These are phyloP conservation scores for Etia nguti DNA, from an alignment of 2,113 vertebrate species.

Conservation along the genomic window DNA sequence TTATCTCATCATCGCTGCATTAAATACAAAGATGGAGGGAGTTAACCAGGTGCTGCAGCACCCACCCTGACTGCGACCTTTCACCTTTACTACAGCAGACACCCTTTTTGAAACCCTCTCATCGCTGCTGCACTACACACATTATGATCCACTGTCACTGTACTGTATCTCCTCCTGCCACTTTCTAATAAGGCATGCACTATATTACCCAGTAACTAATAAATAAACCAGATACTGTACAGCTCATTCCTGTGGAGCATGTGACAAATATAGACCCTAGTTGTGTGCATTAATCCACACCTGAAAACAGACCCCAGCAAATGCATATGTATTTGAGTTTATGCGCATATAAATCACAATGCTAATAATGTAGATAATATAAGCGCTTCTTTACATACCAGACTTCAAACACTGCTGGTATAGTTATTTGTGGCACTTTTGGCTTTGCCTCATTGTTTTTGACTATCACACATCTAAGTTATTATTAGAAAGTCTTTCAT, in stretches of 20 bases:
- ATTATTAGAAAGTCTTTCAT: not conserved
- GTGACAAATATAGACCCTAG: not conserved
- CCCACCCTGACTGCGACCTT: slow-evolving; percentile 7
- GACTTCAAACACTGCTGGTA: not conserved
- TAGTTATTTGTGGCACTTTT: fast-evolving
- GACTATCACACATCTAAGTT: not conserved
- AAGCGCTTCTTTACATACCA: fast-evolving
- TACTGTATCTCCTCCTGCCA: not conserved
- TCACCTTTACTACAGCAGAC: slow-evolving; percentile 33
- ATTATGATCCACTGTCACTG: not conserved
- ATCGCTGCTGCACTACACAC: not conserved
- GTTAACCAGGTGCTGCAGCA: slow-evolving; percentile 43
- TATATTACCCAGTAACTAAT: not conserved
- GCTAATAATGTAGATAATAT: not conserved
- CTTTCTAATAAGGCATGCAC: not conserved
- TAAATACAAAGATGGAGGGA: slow-evolving; percentile 53
- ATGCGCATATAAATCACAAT: not conserved
- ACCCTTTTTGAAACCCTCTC: not conserved
- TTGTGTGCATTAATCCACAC: not conserved
- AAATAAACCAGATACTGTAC: not conserved
- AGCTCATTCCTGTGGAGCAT: not conserved
- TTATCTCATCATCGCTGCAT: slow-evolving; percentile 64
- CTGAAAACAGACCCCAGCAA: not conserved
- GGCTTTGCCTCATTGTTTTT: not conserved
- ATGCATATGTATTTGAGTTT: not conserved